phyloP scores from a whole-genome alignment of 2,113 vertebrate genomes.

The Neomonachus schauinslandi region DNA sequence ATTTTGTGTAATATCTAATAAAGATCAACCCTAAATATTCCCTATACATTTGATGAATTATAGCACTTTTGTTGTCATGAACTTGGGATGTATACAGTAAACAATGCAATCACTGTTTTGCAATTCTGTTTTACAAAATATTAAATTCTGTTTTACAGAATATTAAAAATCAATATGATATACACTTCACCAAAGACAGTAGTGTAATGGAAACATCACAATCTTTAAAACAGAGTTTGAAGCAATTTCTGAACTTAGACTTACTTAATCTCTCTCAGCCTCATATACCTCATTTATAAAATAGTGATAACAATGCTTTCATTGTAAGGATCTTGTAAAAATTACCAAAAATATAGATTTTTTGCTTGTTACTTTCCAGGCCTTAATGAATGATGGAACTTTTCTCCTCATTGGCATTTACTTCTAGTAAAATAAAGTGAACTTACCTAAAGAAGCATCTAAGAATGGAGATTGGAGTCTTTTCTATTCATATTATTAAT shows the following conservation, averaged over 20 bases:
- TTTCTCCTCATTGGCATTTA: neutral
- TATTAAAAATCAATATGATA: neutral
- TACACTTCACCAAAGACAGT: neutral
- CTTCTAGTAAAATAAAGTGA: neutral
- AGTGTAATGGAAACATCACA: neutral
- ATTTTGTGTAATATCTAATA: neutral
- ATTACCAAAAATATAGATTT: neutral
- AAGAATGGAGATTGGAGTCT: neutral
- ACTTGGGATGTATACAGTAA: neutral
- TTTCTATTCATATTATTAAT: neutral
- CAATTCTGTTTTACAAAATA: neutral
- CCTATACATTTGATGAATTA: neutral
- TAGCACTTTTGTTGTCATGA: neutral
- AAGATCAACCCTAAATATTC: neutral
- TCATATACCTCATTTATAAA: neutral
- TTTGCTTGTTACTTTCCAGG: neutral
- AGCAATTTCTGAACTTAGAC: neutral
- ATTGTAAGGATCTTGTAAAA: neutral
- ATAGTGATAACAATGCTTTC: neutral
- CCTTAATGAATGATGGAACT: neutral
- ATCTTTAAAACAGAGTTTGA: constrained; percentile 15
- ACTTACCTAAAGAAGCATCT: neutral
- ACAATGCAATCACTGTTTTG: neutral
- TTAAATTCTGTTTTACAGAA: neutral
- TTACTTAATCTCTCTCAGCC: neutral